Evolutionary conservation across 2,888 invertebrate species (phyloP).

Genomic region (Andrena fulva): DNA sequence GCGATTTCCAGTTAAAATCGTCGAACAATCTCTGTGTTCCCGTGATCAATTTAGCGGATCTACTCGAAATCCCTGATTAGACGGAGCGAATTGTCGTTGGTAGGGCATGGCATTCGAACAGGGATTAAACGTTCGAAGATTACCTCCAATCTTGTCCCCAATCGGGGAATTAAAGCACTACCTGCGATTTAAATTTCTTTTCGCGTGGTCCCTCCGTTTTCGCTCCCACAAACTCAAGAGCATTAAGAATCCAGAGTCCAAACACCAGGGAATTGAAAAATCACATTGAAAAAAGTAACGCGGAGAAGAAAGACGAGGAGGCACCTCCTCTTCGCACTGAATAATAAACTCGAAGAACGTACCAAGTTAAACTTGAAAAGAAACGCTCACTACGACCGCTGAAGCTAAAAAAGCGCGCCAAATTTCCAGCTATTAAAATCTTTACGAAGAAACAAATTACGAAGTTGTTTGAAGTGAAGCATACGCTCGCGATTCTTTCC

Average conservation of each 20-base stretch:
- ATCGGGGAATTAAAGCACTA: too few relatives aligned
- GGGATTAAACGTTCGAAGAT: not conserved
- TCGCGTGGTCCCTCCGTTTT: not conserved
- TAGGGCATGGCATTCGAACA: not conserved
- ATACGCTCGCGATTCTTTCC: not conserved
- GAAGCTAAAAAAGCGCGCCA: not conserved
- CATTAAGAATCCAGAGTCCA: not conserved
- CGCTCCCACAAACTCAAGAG: too few relatives aligned
- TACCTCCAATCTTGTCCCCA: not conserved
- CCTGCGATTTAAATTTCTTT: not conserved
- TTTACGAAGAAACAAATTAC: too few relatives aligned
- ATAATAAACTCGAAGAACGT: not conserved
- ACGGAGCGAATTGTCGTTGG: constrained; percentile 10
- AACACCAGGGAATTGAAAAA: too few relatives aligned
- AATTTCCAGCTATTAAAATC: not conserved
- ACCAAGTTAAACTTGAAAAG: not conserved
- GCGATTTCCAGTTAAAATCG: not conserved
- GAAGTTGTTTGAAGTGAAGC: too few relatives aligned
- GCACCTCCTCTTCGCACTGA: too few relatives aligned
- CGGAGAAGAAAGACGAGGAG: too few relatives aligned
- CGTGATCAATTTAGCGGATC: constrained; percentile 8
- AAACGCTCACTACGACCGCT: not conserved
- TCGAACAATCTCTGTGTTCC: constrained; percentile 13
- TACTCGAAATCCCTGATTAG: constrained; percentile 8
- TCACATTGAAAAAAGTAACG: too few relatives aligned